phyloP scores from a whole-genome alignment of 2,888 invertebrate species.

The Alcis repandata region DNA sequence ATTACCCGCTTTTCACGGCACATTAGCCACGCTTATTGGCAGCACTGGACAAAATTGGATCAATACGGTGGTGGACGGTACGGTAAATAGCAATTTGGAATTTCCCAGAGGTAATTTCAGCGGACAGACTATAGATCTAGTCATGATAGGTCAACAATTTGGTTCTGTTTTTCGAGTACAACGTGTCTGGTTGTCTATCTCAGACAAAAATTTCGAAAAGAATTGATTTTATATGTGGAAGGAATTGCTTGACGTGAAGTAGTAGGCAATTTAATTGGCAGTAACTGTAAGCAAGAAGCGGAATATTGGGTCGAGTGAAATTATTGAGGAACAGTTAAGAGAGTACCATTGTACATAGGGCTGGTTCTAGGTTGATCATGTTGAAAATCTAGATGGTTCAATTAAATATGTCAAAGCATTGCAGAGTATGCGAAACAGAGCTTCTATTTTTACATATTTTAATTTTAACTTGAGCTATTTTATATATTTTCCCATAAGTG shows the following conservation, averaged over 20 bases:
- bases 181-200: not conserved
- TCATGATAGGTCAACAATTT: conserved; percentile 20
- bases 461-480: not conserved
- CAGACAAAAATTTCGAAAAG: too few relatives aligned
- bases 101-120: conserved; percentile 37
- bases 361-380: too few relatives aligned
- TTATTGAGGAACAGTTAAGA: too few relatives aligned
- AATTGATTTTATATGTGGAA: too few relatives aligned
- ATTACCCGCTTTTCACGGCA: conserved; percentile 39
- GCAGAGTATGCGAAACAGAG: not conserved
- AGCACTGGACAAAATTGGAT: conserved; percentile 30
- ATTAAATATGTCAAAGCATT: too few relatives aligned
- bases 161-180: not conserved
- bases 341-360: too few relatives aligned
- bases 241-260: too few relatives aligned
- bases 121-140: conserved; percentile 13
- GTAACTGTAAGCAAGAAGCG: not conserved
- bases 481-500: conserved; percentile 1
- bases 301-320: too few relatives aligned
- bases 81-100: conserved; percentile 43
- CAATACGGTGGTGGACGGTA: conserved; percentile 30
- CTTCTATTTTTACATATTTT: not conserved
- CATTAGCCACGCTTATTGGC: conserved; percentile 36
- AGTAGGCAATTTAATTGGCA: not conserved
- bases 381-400: too few relatives aligned